Conservation (phyloP, 2,888 invertebrate species). For the Adelphocoris suturalis region DNA sequence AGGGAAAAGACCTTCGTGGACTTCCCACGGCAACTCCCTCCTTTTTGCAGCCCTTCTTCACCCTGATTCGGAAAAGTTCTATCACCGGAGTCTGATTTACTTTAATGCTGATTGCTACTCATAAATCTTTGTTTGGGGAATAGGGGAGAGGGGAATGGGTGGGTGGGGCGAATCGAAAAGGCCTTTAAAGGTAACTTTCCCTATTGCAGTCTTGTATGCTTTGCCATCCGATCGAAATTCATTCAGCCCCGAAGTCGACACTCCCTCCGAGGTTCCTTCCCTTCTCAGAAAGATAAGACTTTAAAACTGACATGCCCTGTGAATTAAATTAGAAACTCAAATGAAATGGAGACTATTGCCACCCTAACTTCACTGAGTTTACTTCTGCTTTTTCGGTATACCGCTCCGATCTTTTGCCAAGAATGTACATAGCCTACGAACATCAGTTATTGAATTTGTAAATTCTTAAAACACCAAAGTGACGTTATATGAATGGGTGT, state of each 20-base stretch:
- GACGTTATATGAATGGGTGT: no score
- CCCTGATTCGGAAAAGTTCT: slow-evolving; percentile 58
- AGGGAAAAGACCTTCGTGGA: slow-evolving; percentile 21
- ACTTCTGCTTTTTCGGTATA: no score
- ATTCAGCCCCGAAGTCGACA: slow-evolving; percentile 58
- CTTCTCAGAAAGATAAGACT: slow-evolving; percentile 51
- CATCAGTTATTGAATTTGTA: no score
- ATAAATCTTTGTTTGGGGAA: slow-evolving; percentile 67
- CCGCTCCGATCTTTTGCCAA: no score
- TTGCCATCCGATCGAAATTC: slow-evolving; percentile 67
- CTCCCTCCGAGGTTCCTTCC: slow-evolving; percentile 9
- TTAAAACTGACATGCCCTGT: slow-evolving; percentile 60
- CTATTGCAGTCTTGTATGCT: slow-evolving; percentile 48
- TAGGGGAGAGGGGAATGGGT: background rate
- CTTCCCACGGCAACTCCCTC: slow-evolving; percentile 36
- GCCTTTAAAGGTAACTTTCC: slow-evolving; percentile 66
- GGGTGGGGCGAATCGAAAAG: slow-evolving; percentile 30
- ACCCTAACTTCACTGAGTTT: background rate
- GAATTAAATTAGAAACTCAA: slow-evolving; percentile 63
- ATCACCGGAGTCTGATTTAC: slow-evolving; percentile 70
- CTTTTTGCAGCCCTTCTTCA: slow-evolving; percentile 7
- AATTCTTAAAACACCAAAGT: no score
- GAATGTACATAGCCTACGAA: no score
- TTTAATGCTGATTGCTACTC: slow-evolving; percentile 71
- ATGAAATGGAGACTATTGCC: slow-evolving; percentile 20